Evolutionary conservation across 2,113 vertebrate genomes (phyloP).

Genomic region (Colius striatus): DNA sequence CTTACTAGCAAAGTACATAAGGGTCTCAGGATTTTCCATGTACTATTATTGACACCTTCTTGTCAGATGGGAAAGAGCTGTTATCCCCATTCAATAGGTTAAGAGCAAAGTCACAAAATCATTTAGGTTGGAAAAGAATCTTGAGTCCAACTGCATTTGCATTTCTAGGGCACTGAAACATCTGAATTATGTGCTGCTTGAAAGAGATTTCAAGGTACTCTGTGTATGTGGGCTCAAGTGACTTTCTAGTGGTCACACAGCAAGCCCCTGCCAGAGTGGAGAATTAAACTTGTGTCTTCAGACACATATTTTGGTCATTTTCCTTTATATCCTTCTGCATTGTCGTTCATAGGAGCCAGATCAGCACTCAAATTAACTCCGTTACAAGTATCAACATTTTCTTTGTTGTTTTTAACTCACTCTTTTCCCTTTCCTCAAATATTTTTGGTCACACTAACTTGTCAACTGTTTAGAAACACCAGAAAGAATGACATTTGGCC

Average conservation of each 20-base stretch:
- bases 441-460: conserved; percentile 25
- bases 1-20: background rate
- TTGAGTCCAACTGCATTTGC: background rate
- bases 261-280: background rate
- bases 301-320: background rate
- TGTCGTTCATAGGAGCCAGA: background rate
- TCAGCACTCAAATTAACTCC: background rate
- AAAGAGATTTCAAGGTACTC: background rate
- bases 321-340: background rate
- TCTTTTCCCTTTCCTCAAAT: conserved; percentile 13
- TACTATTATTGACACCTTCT: background rate
- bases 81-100: background rate
- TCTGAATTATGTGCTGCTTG: background rate
- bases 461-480: background rate
- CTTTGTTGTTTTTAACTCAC: background rate
- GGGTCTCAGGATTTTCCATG: background rate
- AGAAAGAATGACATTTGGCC: conserved; percentile 25
- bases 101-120: background rate
- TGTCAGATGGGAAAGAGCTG: background rate
- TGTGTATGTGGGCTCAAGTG: background rate
- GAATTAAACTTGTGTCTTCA: background rate
- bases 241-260: background rate
- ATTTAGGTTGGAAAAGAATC: background rate
- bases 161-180: background rate
- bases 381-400: background rate